phyloP scores from a whole-genome alignment of 37 sponge, comb jelly and placozoan genomes.

The Diacarnus erythraeanus region DNA sequence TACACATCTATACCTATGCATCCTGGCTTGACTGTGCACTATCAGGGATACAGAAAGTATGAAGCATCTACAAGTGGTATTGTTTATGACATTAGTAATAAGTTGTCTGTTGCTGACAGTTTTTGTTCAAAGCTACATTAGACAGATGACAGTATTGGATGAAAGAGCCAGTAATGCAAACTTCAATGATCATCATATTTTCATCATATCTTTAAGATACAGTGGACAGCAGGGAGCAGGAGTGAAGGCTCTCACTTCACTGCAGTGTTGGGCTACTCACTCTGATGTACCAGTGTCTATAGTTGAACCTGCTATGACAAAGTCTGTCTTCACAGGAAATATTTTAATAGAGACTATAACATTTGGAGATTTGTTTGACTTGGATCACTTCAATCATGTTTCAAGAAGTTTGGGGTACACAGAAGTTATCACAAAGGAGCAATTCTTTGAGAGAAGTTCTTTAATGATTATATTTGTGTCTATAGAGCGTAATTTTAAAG shows the following conservation, averaged over 20 bases:
- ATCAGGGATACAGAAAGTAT: too few species aligned
- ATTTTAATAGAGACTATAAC: neutral
- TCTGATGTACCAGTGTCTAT: slow-evolving; percentile 3
- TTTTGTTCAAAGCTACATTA: too few species aligned
- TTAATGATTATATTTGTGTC: neutral
- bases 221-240: slow-evolving; percentile 24
- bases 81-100: too few species aligned
- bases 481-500: neutral
- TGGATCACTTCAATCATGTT: neutral
- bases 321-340: neutral
- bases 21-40: too few species aligned
- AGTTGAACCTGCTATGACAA: slow-evolving; percentile 4
- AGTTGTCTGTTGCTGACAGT: too few species aligned
- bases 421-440: neutral
- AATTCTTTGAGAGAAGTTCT: neutral
- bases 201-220: neutral
- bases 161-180: too few species aligned
- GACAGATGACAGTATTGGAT: too few species aligned
- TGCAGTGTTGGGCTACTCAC: neutral
- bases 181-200: neutral
- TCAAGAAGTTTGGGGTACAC: neutral
- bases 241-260: slow-evolving; percentile 5
- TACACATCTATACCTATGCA: too few species aligned
- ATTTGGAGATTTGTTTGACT: slow-evolving; percentile 18
- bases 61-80: too few species aligned